A percentile compares a stretch with the other conserved stretches of the same genome.
These are phyloP conservation scores for Petrosia ficiformis DNA, from an alignment of 37 sponge, comb jelly and placozoan genomes.

Conservation along the genomic window DNA sequence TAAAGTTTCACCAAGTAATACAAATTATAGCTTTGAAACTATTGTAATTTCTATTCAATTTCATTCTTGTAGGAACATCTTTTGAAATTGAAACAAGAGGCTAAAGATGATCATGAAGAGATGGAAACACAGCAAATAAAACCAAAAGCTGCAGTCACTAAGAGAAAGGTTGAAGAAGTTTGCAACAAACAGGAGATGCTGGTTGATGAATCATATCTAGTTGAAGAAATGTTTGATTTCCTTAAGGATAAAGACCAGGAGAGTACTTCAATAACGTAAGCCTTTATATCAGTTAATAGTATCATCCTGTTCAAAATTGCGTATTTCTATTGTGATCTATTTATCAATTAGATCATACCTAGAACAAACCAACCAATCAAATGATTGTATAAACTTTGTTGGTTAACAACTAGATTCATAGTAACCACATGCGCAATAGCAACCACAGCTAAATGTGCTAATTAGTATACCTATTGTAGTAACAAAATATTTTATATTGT, in stretches of 20 bases:
- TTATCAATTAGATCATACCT: too few relatives aligned
- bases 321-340: too few relatives aligned
- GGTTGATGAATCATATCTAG: slow-evolving; percentile 83
- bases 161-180: slow-evolving; percentile 52
- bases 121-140: slow-evolving; percentile 7
- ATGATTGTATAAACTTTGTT: too few relatives aligned
- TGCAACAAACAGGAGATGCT: slow-evolving; percentile 41
- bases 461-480: too few relatives aligned
- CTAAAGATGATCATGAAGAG: slow-evolving; percentile 75
- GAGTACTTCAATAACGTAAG: background rate
- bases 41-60: too few relatives aligned
- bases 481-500: too few relatives aligned
- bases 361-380: slow-evolving; percentile 53
- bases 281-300: too few relatives aligned
- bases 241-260: slow-evolving; percentile 18
- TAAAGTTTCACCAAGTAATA: slow-evolving; percentile 66
- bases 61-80: slow-evolving; percentile 82
- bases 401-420: too few relatives aligned
- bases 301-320: too few relatives aligned
- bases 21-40: background rate
- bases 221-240: slow-evolving; percentile 83
- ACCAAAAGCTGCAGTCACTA: slow-evolving; percentile 55
- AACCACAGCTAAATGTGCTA: too few relatives aligned
- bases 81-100: slow-evolving; percentile 64
- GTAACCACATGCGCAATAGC: too few relatives aligned